phyloP scores from a whole-genome alignment of 2,113 vertebrate species.

The Tonatia bakeri region DNA sequence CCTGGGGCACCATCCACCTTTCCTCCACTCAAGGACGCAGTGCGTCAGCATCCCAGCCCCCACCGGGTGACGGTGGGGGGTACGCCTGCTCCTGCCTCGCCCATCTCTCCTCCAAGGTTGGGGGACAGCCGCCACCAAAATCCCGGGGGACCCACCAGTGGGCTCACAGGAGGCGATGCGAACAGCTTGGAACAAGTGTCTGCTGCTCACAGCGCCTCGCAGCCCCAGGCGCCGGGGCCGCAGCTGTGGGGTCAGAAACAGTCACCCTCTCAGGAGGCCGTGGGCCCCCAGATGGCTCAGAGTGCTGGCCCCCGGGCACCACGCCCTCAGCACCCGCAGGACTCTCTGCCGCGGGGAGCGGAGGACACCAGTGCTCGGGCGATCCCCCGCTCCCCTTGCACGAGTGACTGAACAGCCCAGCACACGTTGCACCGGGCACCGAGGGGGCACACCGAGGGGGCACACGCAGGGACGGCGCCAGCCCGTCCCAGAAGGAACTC shows the following conservation, averaged over 20 bases:
- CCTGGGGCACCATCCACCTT: not conserved
- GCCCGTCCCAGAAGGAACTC: no score
- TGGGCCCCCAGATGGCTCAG: no score
- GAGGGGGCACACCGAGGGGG: no score
- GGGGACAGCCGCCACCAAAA: accelerated
- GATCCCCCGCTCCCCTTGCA: not conserved
- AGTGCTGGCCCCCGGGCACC: no score
- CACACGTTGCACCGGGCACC: accelerated
- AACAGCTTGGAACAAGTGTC: not conserved
- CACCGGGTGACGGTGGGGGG: accelerated
- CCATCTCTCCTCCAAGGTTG: not conserved
- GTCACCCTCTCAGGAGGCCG: no score
- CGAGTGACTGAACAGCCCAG: accelerated
- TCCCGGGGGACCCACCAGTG: not conserved
- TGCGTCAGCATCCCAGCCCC: accelerated
- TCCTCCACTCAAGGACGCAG: not conserved
- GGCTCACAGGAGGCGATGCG: accelerated
- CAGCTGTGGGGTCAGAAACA: not conserved
- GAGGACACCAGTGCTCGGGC: accelerated
- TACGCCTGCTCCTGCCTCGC: not conserved
- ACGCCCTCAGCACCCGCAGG: no score
- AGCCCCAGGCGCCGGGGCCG: not conserved
- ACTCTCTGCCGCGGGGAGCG: accelerated
- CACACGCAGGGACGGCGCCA: accelerated
- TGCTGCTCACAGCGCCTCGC: accelerated